Evolutionary conservation across 1,140 invertebrate species (phyloP).

Genomic region (Daktulosphaira vitifoliae): DNA sequence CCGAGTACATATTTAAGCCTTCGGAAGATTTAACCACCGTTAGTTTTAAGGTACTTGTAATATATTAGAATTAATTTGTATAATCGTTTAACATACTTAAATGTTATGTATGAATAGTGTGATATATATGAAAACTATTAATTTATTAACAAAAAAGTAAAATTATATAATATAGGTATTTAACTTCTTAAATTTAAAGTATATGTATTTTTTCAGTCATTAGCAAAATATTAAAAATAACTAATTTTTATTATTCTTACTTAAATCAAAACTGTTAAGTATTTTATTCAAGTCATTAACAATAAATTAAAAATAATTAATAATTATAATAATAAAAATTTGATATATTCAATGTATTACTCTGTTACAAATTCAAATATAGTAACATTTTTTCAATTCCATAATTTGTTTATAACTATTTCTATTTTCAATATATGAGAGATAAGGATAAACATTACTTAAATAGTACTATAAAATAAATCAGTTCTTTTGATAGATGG

Average conservation of each 20-base stretch:
- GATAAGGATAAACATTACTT: too few relatives aligned
- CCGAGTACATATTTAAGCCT: not conserved
- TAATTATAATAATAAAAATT: not conserved
- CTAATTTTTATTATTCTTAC: slow-evolving; percentile 24
- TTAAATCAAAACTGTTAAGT: slow-evolving; percentile 29
- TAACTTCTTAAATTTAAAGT: slow-evolving; percentile 19
- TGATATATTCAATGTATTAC: not conserved
- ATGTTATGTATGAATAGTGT: slow-evolving; percentile 32
- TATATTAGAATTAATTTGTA: slow-evolving; percentile 30
- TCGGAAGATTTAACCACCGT: slow-evolving; percentile 18
- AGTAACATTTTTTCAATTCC: slow-evolving; percentile 21
- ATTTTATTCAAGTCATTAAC: slow-evolving; percentile 20
- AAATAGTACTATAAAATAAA: too few relatives aligned
- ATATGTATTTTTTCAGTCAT: slow-evolving; percentile 21
- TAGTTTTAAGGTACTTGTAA: slow-evolving; percentile 18
- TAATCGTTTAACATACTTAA: slow-evolving; percentile 22
- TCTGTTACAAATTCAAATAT: slow-evolving; percentile 4
- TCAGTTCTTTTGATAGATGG: too few relatives aligned
- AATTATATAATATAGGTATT: not conserved
- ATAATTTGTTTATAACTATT: too few relatives aligned
- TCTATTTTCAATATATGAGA: too few relatives aligned
- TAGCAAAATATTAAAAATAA: slow-evolving; percentile 21
- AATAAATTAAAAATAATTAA: slow-evolving; percentile 2
- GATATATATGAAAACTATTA: slow-evolving; percentile 29
- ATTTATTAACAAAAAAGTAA: slow-evolving; percentile 29